Percentiles rank a stretch among this genome's conserved stretches.
phyloP scores from a whole-genome alignment of 2,113 vertebrate genomes.

The Heptranchias perlo region DNA sequence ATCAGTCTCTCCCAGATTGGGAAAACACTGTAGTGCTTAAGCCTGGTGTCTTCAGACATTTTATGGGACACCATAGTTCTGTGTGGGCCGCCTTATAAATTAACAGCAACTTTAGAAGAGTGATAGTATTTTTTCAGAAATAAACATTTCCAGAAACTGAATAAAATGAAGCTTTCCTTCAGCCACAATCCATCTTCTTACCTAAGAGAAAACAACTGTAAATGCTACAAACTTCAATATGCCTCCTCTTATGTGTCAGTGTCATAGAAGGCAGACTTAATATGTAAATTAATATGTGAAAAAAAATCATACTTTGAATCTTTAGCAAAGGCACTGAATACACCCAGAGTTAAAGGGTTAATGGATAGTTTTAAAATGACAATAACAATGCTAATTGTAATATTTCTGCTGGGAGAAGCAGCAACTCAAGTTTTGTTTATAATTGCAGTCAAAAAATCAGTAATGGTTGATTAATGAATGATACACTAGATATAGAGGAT shows the following conservation, averaged over 20 bases:
- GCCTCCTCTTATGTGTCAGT: background rate
- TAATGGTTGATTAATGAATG: slow-evolving; percentile 1
- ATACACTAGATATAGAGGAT: background rate
- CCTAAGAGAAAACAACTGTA: background rate
- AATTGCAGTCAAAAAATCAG: background rate
- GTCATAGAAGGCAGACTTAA: background rate
- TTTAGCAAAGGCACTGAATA: background rate
- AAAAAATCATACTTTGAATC: background rate
- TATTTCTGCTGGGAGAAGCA: background rate
- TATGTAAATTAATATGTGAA: background rate
- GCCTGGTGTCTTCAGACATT: background rate
- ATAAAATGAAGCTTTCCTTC: background rate
- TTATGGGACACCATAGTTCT: background rate
- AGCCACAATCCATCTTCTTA: background rate
- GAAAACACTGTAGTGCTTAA: background rate
- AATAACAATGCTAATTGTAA: background rate
- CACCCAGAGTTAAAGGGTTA: background rate
- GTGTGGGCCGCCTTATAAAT: background rate
- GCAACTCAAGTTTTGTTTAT: background rate
- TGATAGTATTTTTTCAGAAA: background rate
- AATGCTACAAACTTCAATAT: background rate
- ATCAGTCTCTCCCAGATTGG: background rate
- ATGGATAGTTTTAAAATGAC: background rate
- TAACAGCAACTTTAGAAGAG: background rate
- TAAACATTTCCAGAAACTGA: background rate